Conservation (phyloP, 2,113 vertebrate genomes). For the Rissa tridactyla region DNA sequence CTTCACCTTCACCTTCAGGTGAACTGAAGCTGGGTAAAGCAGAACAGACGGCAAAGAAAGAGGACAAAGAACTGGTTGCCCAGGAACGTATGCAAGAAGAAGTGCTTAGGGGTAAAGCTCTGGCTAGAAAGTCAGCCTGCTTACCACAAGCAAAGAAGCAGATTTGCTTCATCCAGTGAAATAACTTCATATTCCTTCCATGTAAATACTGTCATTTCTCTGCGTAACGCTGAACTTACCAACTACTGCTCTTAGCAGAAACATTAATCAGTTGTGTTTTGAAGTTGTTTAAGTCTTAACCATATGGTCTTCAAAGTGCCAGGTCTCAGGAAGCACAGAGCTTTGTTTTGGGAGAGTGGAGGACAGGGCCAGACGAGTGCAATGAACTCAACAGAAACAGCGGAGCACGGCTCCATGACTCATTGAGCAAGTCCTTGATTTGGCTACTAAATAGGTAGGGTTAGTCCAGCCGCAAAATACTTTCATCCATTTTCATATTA, state of each 20-base stretch:
- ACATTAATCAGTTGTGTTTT: background rate
- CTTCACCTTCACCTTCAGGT: background rate
- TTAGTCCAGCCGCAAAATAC: background rate
- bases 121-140: background rate
- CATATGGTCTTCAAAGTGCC: background rate
- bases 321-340: background rate
- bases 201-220: background rate
- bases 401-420: background rate
- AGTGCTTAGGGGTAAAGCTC: background rate
- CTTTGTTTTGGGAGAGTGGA: background rate
- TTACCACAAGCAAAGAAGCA: background rate
- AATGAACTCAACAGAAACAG: background rate
- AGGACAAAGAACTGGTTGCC: background rate
- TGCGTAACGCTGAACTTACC: background rate
- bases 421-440: background rate
- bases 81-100: background rate
- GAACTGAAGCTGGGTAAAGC: background rate
- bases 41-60: background rate
- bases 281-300: background rate
- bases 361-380: background rate
- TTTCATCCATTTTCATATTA: background rate
- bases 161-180: background rate
- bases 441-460: background rate
- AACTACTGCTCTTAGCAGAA: background rate
- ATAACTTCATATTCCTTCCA: background rate